Base-by-base conservation (phyloP, 2,113 vertebrate species). In the Lagenorhynchus albirostris region DNA sequence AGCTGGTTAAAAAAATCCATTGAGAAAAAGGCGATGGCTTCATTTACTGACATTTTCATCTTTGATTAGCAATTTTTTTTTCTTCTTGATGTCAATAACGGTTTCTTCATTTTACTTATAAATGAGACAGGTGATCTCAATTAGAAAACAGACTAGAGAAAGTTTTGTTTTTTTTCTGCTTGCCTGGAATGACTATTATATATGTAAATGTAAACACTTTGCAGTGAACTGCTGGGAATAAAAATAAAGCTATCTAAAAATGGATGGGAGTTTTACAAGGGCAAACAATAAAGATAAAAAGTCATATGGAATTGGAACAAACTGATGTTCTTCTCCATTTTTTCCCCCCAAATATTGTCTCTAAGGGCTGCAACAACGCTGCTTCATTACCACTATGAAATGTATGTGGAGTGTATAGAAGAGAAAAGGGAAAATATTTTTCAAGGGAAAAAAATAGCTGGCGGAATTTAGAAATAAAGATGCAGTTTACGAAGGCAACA, bases 51-150 rank as follows among this genome's bases (percentile, higher is more conserved):
- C 73, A 77, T 81, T 84, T 60, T 47, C 53, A 70, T 95, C 14
- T 65, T 12, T 96, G 84, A 97, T 96, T 96, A 93, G 23, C 73
- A 98, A 90, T 21, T 23, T 44, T 31, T 15, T 96, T 95, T 31
- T 15, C 95, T 95, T 95, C 87, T 71, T 97, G 71, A 97, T 95
- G 95, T 91, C 55, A 80, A 21, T n/a, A 74, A 44, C 14, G 71
- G 74, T 76, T 90, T 96, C 95, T 67, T 94, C 79, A 80, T 96
- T 97, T 98, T 60, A 97, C 70, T 93, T 91, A 13, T 79, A 98
- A 97, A 86, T 2, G 63, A 97, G 94, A 89, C 44, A 97, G 36
- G 70, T 96, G 85, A 91, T 94, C 86, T 98, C 76, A 85, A 89
- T 96, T 96, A 98, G 77, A 92, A 96, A 97, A 95, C 1, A 41